Evolutionary conservation across 2,797 vertebrate genomes (phyloP).

Genomic region (Sebastiscus tertius): DNA sequence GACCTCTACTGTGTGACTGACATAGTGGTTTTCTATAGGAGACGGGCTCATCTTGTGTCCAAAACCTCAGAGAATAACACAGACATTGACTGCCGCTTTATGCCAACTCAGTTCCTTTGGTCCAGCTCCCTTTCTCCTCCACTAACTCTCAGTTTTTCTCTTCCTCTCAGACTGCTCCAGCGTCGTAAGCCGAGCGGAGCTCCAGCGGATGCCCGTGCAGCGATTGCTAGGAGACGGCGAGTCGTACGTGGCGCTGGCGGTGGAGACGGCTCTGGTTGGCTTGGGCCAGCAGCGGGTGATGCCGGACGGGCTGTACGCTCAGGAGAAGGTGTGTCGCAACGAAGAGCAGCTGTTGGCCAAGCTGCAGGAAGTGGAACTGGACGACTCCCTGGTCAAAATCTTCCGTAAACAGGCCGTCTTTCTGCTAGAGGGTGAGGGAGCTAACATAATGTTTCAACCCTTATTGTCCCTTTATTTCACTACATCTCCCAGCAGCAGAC

Average conservation of each 20-base stretch:
- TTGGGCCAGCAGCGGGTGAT: constrained; percentile 96
- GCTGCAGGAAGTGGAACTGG: constrained; percentile 97
- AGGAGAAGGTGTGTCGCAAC: constrained; percentile 98
- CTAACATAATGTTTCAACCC: background rate
- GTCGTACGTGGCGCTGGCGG: constrained; percentile 92
- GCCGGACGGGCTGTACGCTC: constrained; percentile 97
- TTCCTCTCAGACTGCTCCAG: constrained; percentile 85
- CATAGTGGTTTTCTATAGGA: constrained; percentile 46
- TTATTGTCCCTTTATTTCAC: constrained; percentile 15
- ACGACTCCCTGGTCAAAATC: constrained; percentile 96
- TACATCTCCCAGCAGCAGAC: constrained; percentile 15
- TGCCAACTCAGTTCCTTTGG: background rate
- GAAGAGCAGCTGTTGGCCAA: constrained; percentile 98
- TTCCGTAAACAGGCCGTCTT: constrained; percentile 99
- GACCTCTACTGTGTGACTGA: constrained; percentile 46
- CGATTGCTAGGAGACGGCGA: constrained; percentile 95
- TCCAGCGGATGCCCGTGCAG: constrained; percentile 91
- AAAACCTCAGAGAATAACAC: constrained; percentile 38
- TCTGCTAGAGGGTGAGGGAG: constrained; percentile 92
- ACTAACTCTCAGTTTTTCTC: background rate
- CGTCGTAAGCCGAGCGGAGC: constrained; percentile 90
- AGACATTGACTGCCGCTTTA: background rate
- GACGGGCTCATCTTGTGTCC: constrained; percentile 24
- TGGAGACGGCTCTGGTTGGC: constrained; percentile 95
- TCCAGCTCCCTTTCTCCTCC: background rate